Percentiles rank a stretch among this genome's conserved stretches.
Conservation (phyloP, 2,888 invertebrate genomes). For the Meloe dianella region DNA sequence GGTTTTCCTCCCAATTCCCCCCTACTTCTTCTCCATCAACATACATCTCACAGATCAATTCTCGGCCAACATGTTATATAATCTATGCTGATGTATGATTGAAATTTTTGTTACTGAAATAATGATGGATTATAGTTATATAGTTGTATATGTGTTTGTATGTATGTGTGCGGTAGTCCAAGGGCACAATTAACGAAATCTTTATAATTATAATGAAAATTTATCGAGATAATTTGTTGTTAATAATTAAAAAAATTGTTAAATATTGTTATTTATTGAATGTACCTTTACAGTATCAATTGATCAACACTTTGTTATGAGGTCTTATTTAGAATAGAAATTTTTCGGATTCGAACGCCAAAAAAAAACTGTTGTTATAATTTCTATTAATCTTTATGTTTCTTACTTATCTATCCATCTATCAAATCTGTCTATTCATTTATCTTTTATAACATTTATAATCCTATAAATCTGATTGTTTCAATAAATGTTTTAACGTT, state of each 20-base stretch:
- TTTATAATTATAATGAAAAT: neutral
- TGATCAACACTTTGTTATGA: neutral
- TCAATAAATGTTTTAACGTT: conserved; percentile 3
- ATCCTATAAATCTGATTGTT: neutral
- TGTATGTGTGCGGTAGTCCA: conserved; percentile 2
- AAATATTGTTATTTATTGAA: neutral
- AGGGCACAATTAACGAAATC: conserved; percentile 6
- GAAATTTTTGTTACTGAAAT: conserved; percentile 27
- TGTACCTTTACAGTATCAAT: neutral
- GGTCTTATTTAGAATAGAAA: neutral
- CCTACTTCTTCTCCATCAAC: conserved; percentile 34
- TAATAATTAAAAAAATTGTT: too few species aligned
- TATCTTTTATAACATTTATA: conserved; percentile 3
- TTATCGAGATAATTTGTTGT: neutral
- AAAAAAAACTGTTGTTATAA: neutral
- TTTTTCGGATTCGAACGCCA: neutral
- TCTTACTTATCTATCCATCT: neutral
- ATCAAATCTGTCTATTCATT: conserved; percentile 6
- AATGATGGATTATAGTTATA: neutral
- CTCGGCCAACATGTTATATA: conserved; percentile 54
- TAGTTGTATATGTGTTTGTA: neutral
- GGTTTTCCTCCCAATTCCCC: conserved; percentile 35
- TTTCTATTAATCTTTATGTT: neutral
- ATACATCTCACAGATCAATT: conserved; percentile 35
- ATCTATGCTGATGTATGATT: conserved; percentile 41